Conservation (phyloP, 2,888 invertebrate genomes). For the Dyspetes luteomarginatus region DNA sequence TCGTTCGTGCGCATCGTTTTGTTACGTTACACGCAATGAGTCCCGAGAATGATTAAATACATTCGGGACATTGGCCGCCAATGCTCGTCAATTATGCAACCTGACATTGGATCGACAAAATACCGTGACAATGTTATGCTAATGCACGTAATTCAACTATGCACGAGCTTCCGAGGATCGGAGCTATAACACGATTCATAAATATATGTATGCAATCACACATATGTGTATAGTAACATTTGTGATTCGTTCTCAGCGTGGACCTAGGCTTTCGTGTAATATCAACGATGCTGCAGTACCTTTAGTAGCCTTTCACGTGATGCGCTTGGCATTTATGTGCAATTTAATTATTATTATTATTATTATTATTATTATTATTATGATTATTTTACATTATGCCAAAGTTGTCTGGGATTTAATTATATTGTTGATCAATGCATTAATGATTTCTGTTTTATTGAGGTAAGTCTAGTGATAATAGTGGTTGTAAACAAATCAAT, state of each 20-base stretch:
- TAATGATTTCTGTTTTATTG: no score
- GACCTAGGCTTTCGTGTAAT: constrained; percentile 62
- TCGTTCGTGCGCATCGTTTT: constrained; percentile 1
- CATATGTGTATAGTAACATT: neutral
- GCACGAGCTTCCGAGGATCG: constrained; percentile 58
- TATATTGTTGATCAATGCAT: no score
- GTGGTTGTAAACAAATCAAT: no score
- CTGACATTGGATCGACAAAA: constrained; percentile 56
- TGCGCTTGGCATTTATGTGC: constrained; percentile 21
- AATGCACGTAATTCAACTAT: constrained; percentile 56
- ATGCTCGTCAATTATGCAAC: constrained; percentile 62
- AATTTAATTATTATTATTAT: no score
- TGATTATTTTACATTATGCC: no score
- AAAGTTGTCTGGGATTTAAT: no score
- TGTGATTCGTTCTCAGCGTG: constrained; percentile 54
- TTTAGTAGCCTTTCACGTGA: constrained; percentile 44
- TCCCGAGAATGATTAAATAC: constrained; percentile 51
- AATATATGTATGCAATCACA: constrained; percentile 7
- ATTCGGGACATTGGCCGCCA: constrained; percentile 44
- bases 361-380: no score
- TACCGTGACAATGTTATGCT: constrained; percentile 51
- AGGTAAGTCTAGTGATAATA: no score
- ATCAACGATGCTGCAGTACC: constrained; percentile 57
- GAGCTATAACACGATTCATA: constrained; percentile 27
- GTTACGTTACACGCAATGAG: constrained; percentile 35